phyloP scores from a whole-genome alignment of 2,797 vertebrate species.

The Gallinago solitaria region DNA sequence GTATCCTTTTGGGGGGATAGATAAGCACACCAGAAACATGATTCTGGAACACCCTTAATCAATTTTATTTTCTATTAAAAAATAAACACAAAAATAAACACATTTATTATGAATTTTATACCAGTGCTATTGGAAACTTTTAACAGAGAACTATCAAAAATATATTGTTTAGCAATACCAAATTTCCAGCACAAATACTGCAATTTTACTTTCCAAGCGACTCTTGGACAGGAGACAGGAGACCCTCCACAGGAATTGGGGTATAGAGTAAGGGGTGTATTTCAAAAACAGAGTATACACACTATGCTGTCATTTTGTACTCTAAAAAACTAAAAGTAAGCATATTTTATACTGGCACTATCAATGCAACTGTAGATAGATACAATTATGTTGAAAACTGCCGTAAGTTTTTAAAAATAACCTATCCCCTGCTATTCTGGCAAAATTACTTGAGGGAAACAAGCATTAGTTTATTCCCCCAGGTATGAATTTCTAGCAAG shows the following conservation, averaged over 20 bases:
- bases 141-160: background rate
- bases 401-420: background rate
- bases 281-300: background rate
- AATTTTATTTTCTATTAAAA: background rate
- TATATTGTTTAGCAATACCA: background rate
- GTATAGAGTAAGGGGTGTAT: background rate
- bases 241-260: background rate
- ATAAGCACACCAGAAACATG: background rate
- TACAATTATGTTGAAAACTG: background rate
- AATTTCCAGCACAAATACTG: background rate
- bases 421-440: background rate
- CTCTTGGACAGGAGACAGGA: background rate
- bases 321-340: background rate
- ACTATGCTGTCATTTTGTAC: background rate
- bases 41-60: background rate
- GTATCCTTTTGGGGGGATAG: background rate
- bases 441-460: background rate
- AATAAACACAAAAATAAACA: background rate
- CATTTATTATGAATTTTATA: background rate
- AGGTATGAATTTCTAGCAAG: background rate
- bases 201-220: background rate
- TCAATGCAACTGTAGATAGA: background rate
- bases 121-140: background rate
- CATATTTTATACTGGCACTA: background rate
- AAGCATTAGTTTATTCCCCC: background rate